phyloP scores from a whole-genome alignment of 1,140 invertebrate genomes.

The Lutraria rhynchaena region DNA sequence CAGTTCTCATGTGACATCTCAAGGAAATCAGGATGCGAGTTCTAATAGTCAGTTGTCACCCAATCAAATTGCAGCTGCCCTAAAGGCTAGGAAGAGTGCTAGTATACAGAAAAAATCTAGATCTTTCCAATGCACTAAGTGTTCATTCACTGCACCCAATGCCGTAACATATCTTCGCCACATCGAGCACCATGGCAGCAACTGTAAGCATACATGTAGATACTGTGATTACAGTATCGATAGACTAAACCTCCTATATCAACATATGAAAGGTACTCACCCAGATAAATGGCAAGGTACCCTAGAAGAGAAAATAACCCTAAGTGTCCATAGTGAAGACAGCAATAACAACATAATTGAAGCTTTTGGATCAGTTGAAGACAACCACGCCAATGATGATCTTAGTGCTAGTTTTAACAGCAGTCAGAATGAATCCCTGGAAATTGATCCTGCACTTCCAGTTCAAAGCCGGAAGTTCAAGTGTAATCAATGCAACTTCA shows the following conservation, averaged over 20 bases:
- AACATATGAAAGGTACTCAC: conserved; percentile 77
- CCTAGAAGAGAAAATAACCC: conserved; percentile 65
- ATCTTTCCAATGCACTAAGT: conserved; percentile 78
- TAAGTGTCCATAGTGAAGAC: conserved; percentile 50
- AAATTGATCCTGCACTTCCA: conserved; percentile 59
- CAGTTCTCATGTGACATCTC: background rate
- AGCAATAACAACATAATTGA: conserved; percentile 58
- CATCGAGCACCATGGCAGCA: conserved; percentile 76
- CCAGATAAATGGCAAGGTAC: conserved; percentile 69
- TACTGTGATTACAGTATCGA: conserved; percentile 80
- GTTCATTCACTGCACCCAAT: conserved; percentile 76
- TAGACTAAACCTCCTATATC: conserved; percentile 74
- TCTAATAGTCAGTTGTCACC: conserved; percentile 8
- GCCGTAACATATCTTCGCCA: conserved; percentile 75
- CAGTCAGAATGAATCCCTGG: conserved; percentile 1
- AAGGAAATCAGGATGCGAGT: background rate
- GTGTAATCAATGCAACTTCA: conserved; percentile 74
- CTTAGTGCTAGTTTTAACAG: conserved; percentile 17
- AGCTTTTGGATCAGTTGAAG: conserved; percentile 5
- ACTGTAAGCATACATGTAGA: conserved; percentile 73
- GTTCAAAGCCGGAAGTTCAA: conserved; percentile 69
- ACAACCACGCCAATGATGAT: conserved; percentile 8
- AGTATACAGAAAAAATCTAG: conserved; percentile 67
- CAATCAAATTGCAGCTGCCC: conserved; percentile 31
- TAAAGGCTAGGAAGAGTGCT: conserved; percentile 60